Evolutionary conservation across 2,888 invertebrate species (phyloP), one percentile per base, ranked within the genome.

Genomic region (Lasius fuliginosus): DNA sequence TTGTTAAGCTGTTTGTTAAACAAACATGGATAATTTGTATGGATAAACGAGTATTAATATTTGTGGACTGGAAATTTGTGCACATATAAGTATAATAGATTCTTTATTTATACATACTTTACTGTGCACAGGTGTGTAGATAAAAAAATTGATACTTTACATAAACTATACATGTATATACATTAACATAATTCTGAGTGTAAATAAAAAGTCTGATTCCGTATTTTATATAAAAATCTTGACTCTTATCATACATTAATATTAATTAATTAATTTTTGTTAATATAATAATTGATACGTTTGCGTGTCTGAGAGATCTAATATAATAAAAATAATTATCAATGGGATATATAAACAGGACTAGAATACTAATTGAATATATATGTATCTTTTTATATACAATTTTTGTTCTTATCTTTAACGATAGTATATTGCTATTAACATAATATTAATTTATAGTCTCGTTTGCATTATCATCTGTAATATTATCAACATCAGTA

Each of bases 241-340:
- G 1, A 9, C 27, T 12, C 18, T n/a, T 76, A 18, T 23, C 3
- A 42, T 15, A 36, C 23, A 65, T 18, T 67, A 77, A 58, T 23
- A 77, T 77, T 68, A n/a, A 62, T 62, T 46, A 15, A 67, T 33
- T 62, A 8, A 33, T 49, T 36, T 65, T 36, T 49, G 15, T 64
- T 75, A 46, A 33, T n/a, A 46, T 74, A 58, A 62, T 33, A 62
- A 18, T 73, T 73, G 40, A 60, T 46, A 62, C 15, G n/a, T 53
- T 53, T 53, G 15, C 15, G 2, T 23, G 15, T 60, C 2, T 60
- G 15, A 60, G 15, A 60, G 3, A 23, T 60, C 6, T 60, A 27
- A 60, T 60, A 60, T 30, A 27, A 60, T n/a, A 53, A n/a, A 2
- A 53, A 53, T 49, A 49, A 49, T 53, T 53, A 53, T 53, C n/a